phyloP scores from a whole-genome alignment of 2,797 vertebrate genomes.

The Pipistrellus nathusii region DNA sequence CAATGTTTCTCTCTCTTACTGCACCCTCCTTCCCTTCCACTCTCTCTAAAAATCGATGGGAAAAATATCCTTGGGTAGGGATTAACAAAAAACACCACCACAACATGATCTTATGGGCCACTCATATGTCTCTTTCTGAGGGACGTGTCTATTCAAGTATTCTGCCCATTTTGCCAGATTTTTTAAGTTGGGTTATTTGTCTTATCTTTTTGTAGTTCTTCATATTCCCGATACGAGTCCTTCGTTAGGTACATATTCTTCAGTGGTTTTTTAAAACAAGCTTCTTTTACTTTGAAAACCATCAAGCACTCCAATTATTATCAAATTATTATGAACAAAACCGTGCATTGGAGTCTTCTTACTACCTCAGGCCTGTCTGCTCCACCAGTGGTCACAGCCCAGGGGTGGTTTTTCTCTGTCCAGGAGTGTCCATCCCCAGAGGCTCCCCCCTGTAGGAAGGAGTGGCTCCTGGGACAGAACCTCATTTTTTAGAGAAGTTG shows the following conservation, averaged over 20 bases:
- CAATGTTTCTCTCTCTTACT: too few species aligned
- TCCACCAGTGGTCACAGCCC: too few species aligned
- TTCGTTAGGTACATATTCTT: neutral
- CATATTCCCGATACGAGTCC: neutral
- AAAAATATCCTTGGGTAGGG: too few species aligned
- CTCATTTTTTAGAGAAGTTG: neutral
- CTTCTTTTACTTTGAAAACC: conserved; percentile 24
- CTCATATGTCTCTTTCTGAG: neutral
- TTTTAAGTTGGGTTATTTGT: neutral
- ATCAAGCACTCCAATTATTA: neutral
- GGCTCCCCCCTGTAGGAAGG: neutral
- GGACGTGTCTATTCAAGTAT: neutral
- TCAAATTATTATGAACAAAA: neutral
- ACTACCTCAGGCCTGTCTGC: neutral
- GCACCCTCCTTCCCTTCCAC: too few species aligned
- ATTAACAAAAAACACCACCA: too few species aligned
- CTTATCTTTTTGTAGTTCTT: neutral
- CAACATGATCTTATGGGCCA: neutral
- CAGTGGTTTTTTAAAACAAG: neutral
- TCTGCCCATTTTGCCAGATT: neutral
- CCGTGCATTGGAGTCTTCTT: neutral
- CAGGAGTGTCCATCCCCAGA: neutral
- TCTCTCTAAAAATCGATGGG: too few species aligned
- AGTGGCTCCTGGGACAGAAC: neutral
- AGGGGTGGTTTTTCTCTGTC: too few species aligned